Conservation (phyloP, 2,888 invertebrate species). For the Pristionchus mayeri region DNA sequence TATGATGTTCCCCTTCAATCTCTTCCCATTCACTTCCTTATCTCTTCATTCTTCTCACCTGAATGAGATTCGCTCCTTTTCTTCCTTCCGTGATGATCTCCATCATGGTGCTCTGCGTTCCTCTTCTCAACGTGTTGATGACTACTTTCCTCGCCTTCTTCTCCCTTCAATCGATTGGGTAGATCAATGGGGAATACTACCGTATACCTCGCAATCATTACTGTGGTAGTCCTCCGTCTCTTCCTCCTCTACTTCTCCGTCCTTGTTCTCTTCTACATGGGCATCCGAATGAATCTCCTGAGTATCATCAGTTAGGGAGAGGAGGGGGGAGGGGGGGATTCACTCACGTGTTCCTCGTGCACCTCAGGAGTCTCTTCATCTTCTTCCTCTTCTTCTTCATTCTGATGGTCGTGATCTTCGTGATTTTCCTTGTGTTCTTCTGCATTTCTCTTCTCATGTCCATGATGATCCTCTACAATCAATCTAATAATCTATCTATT, state of each 20-base stretch:
- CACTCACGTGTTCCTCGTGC: conserved; percentile 27
- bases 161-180: conserved; percentile 21
- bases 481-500: no score
- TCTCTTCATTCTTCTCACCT: neutral
- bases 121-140: conserved; percentile 40
- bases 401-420: neutral
- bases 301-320: neutral
- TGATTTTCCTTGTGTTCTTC: neutral
- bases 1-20: conserved; percentile 21
- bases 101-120: conserved; percentile 32
- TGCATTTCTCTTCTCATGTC: conserved; percentile 11
- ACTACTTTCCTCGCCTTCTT: neutral
- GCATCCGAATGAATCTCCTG: conserved; percentile 32
- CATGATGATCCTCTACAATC: conserved; percentile 9
- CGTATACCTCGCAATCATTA: conserved; percentile 24
- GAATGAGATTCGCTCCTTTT: conserved; percentile 31
- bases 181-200: neutral
- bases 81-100: conserved; percentile 22
- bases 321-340: neutral
- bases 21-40: neutral
- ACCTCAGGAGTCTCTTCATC: conserved; percentile 32
- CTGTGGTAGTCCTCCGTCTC: conserved; percentile 9
- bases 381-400: conserved; percentile 35
- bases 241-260: conserved; percentile 29
- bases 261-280: conserved; percentile 15